A percentile compares a stretch with the other conserved stretches of the same genome.
phyloP scores from a whole-genome alignment of 2,888 invertebrate species.

The Adineta ricciae region DNA sequence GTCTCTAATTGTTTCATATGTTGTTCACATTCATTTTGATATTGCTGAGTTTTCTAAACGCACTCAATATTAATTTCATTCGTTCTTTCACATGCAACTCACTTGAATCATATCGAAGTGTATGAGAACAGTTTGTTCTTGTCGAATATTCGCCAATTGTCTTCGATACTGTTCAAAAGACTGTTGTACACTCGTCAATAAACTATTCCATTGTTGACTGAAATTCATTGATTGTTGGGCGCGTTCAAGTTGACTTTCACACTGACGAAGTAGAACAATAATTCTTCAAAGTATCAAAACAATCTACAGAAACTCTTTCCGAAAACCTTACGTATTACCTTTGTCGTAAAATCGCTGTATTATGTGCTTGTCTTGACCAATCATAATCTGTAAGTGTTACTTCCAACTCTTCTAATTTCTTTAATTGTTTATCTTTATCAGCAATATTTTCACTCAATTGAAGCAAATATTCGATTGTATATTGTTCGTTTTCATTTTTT shows the following conservation, averaged over 20 bases:
- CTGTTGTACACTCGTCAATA: neutral
- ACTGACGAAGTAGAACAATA: constrained; percentile 17
- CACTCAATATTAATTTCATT: neutral
- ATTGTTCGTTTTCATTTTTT: neutral
- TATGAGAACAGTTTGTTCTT: neutral
- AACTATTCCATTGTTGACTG: neutral
- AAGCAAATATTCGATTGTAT: neutral
- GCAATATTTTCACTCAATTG: neutral
- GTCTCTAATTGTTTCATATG: constrained; percentile 16
- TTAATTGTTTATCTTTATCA: neutral
- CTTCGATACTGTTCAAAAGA: neutral
- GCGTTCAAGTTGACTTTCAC: neutral
- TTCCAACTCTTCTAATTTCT: neutral
- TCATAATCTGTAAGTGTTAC: neutral
- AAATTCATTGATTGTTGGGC: neutral
- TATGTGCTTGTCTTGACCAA: constrained; percentile 10
- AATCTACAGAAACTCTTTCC: no score
- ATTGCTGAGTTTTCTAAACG: neutral
- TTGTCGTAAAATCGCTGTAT: neutral
- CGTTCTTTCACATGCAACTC: neutral
- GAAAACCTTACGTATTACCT: no score
- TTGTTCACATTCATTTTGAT: neutral
- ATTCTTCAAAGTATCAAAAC: neutral
- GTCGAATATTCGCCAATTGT: neutral
- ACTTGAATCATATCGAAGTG: neutral